Evolutionary conservation across 92 coral and sea anemone species (phyloP), one percentile per base, ranked within the genome.

Genomic region (Palythoa grandis): DNA sequence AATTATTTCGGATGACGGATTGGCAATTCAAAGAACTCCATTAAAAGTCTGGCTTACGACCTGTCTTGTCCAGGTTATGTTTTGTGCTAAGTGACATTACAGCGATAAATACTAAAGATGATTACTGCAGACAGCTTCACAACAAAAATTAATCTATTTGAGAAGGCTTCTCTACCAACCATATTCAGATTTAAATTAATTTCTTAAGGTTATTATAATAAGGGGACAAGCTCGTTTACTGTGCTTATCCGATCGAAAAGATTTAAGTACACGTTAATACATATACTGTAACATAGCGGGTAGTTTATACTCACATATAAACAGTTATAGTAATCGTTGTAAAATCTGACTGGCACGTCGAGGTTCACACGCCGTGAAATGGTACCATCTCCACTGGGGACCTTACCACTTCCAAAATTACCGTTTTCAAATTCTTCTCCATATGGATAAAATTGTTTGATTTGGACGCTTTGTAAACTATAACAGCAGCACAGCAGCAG

Each of bases 391-490:
- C 76, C 82, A 77, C 39, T 39, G 15, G 76, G 79, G 19, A 87
- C 25, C 77, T 75, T 70, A 12, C 43, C 74, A 15, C 74, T 69
- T 0, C 74, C 19, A 25, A 37, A 35, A 11, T 7, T 35, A 29
- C 74, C 74, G 17, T 43, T 43, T 43, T 58, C 17, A 58, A 19
- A 9, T 58, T 58, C 65, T 29, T 82, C 88, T 39, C 96, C 98
- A 83, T 87, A 88, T 10, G 99, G 90, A 74, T 91, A 97, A 88
- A 97, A 90, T 65, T 90, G 86, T 43, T 71, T 79, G 40, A 88
- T 53, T 52, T 84, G 61, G 60, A 92, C 88, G 39, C 90, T 82
- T 77, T 71, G 50, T 52, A 60, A 89, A 17, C 72, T 40, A 66
- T 86, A 39, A 61, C 88, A 57, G 58, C 91, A 66, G 76, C 78